Conservation (phyloP, 2,113 vertebrate genomes). For the Ivindomyrus marchei region DNA sequence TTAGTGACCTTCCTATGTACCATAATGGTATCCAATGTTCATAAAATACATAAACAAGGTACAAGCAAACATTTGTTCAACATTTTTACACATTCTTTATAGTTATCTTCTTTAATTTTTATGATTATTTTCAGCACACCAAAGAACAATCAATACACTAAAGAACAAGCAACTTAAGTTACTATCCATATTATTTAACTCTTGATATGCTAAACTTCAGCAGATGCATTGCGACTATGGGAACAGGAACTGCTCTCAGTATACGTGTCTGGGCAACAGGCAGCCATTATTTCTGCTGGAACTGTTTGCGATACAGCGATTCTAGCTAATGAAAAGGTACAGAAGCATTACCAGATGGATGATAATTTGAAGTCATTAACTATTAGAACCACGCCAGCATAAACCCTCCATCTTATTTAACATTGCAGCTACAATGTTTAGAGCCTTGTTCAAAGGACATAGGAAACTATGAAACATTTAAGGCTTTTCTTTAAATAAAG, state of each 20-base stretch:
- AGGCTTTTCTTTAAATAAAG: background rate
- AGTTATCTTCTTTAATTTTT: background rate
- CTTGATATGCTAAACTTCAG: background rate
- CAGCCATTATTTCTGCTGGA: slow-evolving; percentile 21
- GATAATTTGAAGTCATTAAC: slow-evolving; percentile 12
- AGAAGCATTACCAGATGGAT: slow-evolving; percentile 26
- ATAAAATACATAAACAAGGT: background rate
- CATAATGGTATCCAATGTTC: background rate
- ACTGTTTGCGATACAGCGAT: slow-evolving; percentile 1
- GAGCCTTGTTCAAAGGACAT: background rate
- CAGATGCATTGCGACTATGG: background rate
- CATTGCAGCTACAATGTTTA: background rate
- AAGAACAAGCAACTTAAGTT: background rate
- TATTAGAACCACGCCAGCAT: background rate
- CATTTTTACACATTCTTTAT: background rate
- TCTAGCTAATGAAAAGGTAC: slow-evolving; percentile 29
- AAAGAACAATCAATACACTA: background rate
- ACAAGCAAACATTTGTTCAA: background rate
- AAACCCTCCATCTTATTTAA: slow-evolving; percentile 9
- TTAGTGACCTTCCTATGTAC: background rate
- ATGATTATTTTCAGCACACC: background rate
- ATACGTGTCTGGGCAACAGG: background rate
- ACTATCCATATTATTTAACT: background rate
- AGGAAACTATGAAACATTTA: slow-evolving; percentile 5
- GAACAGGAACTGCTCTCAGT: slow-evolving; percentile 46